phyloP scores from a whole-genome alignment of 2,888 invertebrate genomes.

The Apomyelois bistriatella region DNA sequence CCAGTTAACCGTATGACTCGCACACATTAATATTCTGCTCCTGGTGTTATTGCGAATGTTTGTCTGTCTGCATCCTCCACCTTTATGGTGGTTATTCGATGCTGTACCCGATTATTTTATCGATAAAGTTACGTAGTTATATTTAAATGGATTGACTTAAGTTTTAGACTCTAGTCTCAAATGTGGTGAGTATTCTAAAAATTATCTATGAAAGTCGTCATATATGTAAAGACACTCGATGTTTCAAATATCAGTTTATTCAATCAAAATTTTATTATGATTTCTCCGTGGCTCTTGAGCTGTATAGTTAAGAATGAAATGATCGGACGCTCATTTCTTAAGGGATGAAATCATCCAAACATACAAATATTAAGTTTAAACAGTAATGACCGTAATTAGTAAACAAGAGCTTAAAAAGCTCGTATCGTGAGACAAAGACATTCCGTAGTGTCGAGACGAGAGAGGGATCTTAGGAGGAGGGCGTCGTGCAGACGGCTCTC shows the following conservation, averaged over 20 bases:
- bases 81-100: conserved; percentile 18
- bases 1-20: conserved; percentile 72
- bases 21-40: conserved; percentile 73
- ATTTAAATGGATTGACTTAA: no score
- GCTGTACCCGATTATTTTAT: conserved; percentile 21
- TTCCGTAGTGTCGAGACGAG: conserved; percentile 61
- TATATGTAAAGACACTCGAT: no score
- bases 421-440: conserved; percentile 58
- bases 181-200: no score
- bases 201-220: no score
- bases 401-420: conserved; percentile 41
- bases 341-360: neutral
- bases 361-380: neutral
- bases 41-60: conserved; percentile 63
- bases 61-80: conserved; percentile 46
- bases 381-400: conserved; percentile 27
- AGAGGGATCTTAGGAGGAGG: conserved; percentile 66
- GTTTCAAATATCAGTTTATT: no score
- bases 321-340: neutral
- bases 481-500: conserved; percentile 67
- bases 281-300: no score
- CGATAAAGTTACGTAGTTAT: no score
- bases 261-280: no score
- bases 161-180: no score
- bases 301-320: no score